A percentile compares a stretch with the other conserved stretches of the same genome.
Evolutionary conservation across 2,113 vertebrate species (phyloP).

Genomic region (Alethe castanea): DNA sequence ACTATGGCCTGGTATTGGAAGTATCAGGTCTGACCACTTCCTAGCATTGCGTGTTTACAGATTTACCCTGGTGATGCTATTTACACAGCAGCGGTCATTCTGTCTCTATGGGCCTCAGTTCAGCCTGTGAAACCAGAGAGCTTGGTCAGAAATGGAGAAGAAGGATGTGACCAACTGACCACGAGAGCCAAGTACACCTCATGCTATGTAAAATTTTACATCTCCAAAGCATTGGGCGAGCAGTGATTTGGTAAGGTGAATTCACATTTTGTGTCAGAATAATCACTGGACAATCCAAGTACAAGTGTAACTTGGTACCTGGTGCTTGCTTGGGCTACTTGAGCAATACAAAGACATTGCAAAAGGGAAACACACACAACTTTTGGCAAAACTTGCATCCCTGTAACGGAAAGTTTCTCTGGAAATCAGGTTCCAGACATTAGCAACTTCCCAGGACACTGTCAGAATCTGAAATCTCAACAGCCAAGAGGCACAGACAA

Average conservation of each 20-base stretch:
- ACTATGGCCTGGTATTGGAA: not conserved
- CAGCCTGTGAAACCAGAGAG: not conserved
- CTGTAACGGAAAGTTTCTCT: not conserved
- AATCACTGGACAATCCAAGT: not conserved
- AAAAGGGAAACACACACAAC: accelerated
- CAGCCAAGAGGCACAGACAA: not conserved
- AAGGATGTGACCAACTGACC: not conserved
- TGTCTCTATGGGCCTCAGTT: not conserved
- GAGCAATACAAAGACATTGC: not conserved
- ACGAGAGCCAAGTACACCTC: not conserved
- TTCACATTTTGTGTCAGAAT: not conserved
- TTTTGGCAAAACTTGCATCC: not conserved
- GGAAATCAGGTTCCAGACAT: not conserved
- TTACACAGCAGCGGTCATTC: not conserved
- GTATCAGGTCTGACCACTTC: not conserved
- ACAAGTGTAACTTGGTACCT: not conserved
- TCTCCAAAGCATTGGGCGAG: not conserved
- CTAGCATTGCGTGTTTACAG: not conserved
- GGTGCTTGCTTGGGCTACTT: not conserved
- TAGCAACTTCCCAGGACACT: not conserved
- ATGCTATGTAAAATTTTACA: not conserved
- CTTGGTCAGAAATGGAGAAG: not conserved
- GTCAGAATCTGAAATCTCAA: not conserved
- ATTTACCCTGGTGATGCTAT: not conserved
- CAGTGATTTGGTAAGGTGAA: not conserved